Evolutionary conservation across 2,888 invertebrate genomes (phyloP), one percentile per base, ranked within the genome.

Genomic region (Macrophya annulata): DNA sequence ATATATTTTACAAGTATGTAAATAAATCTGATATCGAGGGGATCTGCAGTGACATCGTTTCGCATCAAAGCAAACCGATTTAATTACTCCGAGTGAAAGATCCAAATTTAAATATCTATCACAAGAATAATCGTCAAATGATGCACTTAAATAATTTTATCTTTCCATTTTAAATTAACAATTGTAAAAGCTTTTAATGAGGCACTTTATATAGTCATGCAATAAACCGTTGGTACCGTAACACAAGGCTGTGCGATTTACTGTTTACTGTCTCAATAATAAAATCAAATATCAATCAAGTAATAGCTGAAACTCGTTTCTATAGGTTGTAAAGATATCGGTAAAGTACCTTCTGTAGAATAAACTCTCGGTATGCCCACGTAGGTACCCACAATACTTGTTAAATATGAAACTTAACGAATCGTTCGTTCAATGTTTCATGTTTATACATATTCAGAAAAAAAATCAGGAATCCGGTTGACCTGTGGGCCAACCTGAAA

Each of bases 321-420:
- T 81, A 81, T 77, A 12, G 77, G 77, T 77, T 55, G 31, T 77
- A 77, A 77, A 77, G 77, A 77, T 77, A 77, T 77, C 77, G 77
- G 37, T 55, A 6, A 31, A 31, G 31, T 77, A 51, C 25, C 51
- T 31, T 55, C 31, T 1, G 31, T 77, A 9, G 21, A 21, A 81
- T 31, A 59, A 59, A 25, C 31, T 31, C 51, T 15, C 25, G 25
- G 48, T 76, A 12, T 51, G 51, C 76, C 72, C 25, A 65, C 43
- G 76, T 76, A 65, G 21, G 76, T 76, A 51, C 4, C 5, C 5
- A 37, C 51, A 51, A 48, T 76, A 55, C 37, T 31, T 77, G 51
- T 77, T 77, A 48, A 31, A 48, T 31, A 31, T 15, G 21, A n/a
- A 25, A 51, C 48, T 12, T 8, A 31, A 51, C 51, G 55, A 55